Base-by-base conservation (phyloP, 1,140 invertebrate genomes). In the Drosophila triauraria region DNA sequence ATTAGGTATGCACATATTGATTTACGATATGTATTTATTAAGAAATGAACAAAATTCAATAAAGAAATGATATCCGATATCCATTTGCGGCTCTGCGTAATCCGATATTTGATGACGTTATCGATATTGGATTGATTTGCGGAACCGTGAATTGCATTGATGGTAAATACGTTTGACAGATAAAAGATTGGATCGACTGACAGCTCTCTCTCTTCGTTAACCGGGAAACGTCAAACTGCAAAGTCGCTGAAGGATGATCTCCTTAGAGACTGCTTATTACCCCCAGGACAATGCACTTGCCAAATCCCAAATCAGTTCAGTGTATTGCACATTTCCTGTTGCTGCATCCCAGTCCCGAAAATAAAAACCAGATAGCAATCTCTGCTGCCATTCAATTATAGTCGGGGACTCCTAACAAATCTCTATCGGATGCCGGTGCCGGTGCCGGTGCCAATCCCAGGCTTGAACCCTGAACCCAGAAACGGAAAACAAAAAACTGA, bases 251-350 rank as follows among this genome's bases (percentile, higher is more conserved):
- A 77, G 74, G 63, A 77, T 77, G 75, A 77, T 77, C 75, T 60
- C 63, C 64, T 68, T 77, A 48, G 63, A 77, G 75, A 77, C 75
- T 77, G 74, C 72, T 57, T 76, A 76, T 76, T 76, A 53, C 10
- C 42, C 10, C 35, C 13, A 15, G 58, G 35, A 53, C 46, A 57
- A 76, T 67, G 59, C 35, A 75, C 53, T 53, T 77, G 65, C 69
- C 75, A 68, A 86, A 72, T 54, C 43, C 44, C 54, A 54, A 67
- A 30, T 65, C 67, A 54, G 32, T 68, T 47, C 64, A 62, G 57
- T 53, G 62, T 40, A 86, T 86, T 85, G 68, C 79, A 80, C 83
- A 78, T 65, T 85, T 85, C 82, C 82, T 82, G 71, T 82, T 86
- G 64, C 70, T 58, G 57, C 58, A 62, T 50, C 46, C 56, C 63